These are phyloP conservation scores for Pheosia gnoma DNA, from an alignment of 2,888 invertebrate species.

Conservation along the genomic window DNA sequence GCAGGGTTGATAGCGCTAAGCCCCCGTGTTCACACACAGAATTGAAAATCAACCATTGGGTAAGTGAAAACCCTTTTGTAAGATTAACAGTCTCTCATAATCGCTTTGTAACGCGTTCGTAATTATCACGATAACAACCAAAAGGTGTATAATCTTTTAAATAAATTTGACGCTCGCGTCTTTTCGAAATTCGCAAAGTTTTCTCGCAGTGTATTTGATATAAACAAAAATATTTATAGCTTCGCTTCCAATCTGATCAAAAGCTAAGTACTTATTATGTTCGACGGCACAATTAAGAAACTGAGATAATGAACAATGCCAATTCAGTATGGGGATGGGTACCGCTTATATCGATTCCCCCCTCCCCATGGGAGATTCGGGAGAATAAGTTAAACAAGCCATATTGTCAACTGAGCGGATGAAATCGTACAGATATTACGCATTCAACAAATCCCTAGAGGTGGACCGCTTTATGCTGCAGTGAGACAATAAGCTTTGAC, in stretches of 20 bases:
- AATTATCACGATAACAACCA: neutral
- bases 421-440: conserved; percentile 6
- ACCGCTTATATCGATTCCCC: neutral
- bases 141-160: neutral
- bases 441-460: conserved; percentile 29
- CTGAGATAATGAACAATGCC: too few relatives aligned
- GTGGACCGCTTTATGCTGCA: conserved; percentile 14
- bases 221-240: too few relatives aligned
- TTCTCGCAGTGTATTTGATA: too few relatives aligned
- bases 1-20: neutral
- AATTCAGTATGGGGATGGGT: neutral
- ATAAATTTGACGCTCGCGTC: neutral
- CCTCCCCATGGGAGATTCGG: conserved; percentile 1
- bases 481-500: conserved; percentile 12
- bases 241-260: too few relatives aligned
- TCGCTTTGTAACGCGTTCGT: neutral
- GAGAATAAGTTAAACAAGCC: conserved; percentile 7
- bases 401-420: conserved; percentile 7
- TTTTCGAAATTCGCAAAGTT: too few relatives aligned
- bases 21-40: neutral
- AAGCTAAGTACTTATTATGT: too few relatives aligned
- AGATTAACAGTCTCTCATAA: neutral
- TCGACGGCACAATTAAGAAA: too few relatives aligned
- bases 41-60: neutral
- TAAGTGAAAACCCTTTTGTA: neutral